These are phyloP conservation scores for Folsomia manolachei DNA, from an alignment of 2,888 invertebrate species.

Conservation along the genomic window DNA sequence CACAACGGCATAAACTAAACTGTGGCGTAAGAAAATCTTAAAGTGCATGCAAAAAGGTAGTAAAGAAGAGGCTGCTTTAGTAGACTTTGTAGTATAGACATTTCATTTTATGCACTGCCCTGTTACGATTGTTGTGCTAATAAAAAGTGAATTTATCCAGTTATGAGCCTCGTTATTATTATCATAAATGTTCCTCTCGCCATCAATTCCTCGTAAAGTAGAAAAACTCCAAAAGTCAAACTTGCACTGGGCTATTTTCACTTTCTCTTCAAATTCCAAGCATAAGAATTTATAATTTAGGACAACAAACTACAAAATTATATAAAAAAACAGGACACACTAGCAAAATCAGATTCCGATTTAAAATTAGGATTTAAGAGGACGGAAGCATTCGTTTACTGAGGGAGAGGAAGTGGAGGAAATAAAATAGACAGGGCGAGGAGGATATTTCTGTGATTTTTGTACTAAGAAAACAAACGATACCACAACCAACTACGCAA, in stretches of 20 bases:
- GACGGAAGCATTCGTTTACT: constrained; percentile 44
- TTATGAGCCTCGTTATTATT: constrained; percentile 38
- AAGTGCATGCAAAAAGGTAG: background rate
- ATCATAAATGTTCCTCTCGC: constrained; percentile 39
- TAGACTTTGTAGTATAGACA: background rate
- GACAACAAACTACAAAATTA: background rate
- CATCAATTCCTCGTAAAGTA: constrained; percentile 40
- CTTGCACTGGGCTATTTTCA: too few species aligned
- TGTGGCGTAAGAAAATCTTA: too few species aligned
- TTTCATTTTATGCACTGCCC: background rate
- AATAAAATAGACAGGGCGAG: constrained; percentile 39
- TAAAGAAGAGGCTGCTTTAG: background rate
- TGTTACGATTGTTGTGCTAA: constrained; percentile 9
- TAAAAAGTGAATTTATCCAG: constrained; percentile 6
- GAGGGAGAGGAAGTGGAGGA: constrained; percentile 43
- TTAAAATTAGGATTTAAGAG: background rate
- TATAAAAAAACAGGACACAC: too few species aligned
- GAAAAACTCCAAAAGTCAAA: too few species aligned
- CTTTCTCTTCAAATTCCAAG: too few species aligned
- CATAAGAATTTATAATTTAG: background rate
- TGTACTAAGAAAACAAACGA: constrained; percentile 39
- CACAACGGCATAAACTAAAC: too few species aligned
- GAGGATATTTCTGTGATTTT: constrained; percentile 25
- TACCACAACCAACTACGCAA: constrained; percentile 29
- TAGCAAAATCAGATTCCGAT: too few species aligned